Base-by-base conservation (phyloP, 1,140 invertebrate genomes). In the Holotrichia oblita region DNA sequence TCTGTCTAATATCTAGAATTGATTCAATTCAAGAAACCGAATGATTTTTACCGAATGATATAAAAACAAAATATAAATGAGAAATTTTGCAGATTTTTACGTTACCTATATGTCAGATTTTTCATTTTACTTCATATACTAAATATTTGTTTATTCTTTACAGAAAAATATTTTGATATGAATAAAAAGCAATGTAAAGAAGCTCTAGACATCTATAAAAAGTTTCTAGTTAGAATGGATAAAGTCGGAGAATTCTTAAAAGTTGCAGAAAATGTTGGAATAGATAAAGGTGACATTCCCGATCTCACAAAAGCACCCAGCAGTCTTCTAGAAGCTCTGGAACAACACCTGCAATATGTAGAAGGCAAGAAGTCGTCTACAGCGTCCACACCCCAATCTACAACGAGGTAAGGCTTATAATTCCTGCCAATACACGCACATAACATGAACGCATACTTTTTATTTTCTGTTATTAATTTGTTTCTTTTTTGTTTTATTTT, bases 151-250 rank as follows among this genome's bases (percentile, higher is more conserved):
- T 34, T 34, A 34, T 83, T 77, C 78, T 80, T 81, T 82, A 76
- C 86, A 93, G 97, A 98, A 89, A 98, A 99, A 89, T 99, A 98
- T 90, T 99, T 99, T 89, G 97, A 99, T 87, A 99, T 99, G 98
- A 99, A 99, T 89, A 99, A 99, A 87, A 99, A 99, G 87, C 95
- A 96, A 85, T 98, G 96, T 85, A 92, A 97, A 85, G 98, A 99
- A 87, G 98, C 97, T 80, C 91, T 99, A 85, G 99, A 99, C 87
- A 93, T 99, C 81, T 99, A 99, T 88, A 99, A 99, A 89, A 99
- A 98, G 89, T 99, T 99, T 89, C 92, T 99, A 76, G 97, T 98
- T 82, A 91, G 98, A 84, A 99, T 99, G 97, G 98, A 99, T 89
- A 93, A 97, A 88, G 98, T 99, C 55, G 96, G 96, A 74, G 98